These are phyloP conservation scores for Ormyrus nitidulus DNA, from an alignment of 2,888 invertebrate genomes.

Conservation along the genomic window DNA sequence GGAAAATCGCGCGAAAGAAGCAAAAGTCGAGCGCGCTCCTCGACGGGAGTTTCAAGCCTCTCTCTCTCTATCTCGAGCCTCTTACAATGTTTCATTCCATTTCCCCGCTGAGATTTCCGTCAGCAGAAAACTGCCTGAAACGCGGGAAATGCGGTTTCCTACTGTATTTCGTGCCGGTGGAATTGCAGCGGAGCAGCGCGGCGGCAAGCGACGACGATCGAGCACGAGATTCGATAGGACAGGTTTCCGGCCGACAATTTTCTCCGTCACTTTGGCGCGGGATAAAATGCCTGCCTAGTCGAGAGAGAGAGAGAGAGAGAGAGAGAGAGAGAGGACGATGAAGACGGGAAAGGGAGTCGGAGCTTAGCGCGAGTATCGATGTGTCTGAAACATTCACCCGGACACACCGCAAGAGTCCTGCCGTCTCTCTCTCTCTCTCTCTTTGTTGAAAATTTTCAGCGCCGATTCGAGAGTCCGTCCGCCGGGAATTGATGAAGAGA, in stretches of 20 bases:
- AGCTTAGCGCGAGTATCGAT: background rate
- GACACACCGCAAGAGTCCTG: background rate
- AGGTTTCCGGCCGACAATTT: slow-evolving; percentile 53
- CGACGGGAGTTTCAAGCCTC: slow-evolving; percentile 21
- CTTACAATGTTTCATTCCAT: slow-evolving; percentile 49
- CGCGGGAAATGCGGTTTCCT: slow-evolving; percentile 50
- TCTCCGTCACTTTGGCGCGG: slow-evolving; percentile 14
- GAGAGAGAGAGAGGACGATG: slow-evolving; percentile 8
- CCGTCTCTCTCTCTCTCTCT: background rate
- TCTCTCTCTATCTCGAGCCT: background rate
- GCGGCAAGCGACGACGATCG: slow-evolving; percentile 8
- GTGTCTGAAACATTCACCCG: slow-evolving; percentile 14
- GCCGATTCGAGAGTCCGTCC: background rate
- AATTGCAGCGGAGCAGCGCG: slow-evolving; percentile 11
- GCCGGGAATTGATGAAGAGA: too few relatives aligned
- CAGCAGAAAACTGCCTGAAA: slow-evolving; percentile 44
- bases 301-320: background rate
- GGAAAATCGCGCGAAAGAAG: slow-evolving; percentile 10
- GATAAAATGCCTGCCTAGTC: slow-evolving; percentile 12
- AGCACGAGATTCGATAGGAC: slow-evolving; percentile 41
- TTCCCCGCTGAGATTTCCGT: slow-evolving; percentile 49
- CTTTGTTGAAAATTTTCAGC: slow-evolving; percentile 8
- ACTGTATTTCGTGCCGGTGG: slow-evolving; percentile 10
- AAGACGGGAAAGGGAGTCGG: background rate
- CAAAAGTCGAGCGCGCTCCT: background rate